phyloP scores from a whole-genome alignment of 2,113 vertebrate species.

The Xyliphius kryptos region DNA sequence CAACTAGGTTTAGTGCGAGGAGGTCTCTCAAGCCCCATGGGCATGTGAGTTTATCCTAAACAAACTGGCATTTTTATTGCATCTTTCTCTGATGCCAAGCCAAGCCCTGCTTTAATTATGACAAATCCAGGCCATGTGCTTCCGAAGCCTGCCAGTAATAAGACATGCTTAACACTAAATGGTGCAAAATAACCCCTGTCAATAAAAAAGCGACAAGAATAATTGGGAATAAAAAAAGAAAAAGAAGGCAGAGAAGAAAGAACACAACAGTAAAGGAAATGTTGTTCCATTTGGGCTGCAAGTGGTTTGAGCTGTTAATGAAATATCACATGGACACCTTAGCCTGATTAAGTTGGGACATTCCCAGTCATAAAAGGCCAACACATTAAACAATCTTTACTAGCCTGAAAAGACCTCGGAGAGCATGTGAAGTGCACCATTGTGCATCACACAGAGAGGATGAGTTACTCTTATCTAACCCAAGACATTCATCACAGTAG shows the following conservation, averaged over 20 bases:
- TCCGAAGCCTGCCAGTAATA: conserved; percentile 53
- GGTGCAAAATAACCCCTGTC: conserved; percentile 48
- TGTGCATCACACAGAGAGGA: conserved; percentile 37
- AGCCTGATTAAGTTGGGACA: conserved; percentile 16
- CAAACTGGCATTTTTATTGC: conserved; percentile 60
- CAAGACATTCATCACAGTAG: conserved; percentile 63
- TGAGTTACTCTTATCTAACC: conserved; percentile 52
- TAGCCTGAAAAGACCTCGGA: conserved; percentile 40
- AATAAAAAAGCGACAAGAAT: conserved; percentile 41
- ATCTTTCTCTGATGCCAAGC: conserved; percentile 52
- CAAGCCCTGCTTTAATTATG: conserved; percentile 64
- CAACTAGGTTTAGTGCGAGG: conserved; percentile 61
- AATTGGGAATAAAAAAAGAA: neutral
- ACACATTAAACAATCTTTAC: conserved; percentile 23
- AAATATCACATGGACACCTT: conserved; percentile 10
- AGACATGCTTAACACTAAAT: conserved; percentile 47
- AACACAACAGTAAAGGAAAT: neutral
- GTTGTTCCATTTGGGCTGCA: neutral
- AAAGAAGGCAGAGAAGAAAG: neutral
- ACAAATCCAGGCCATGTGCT: conserved; percentile 63
- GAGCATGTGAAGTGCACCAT: conserved; percentile 46
- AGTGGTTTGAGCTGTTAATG: conserved; percentile 7
- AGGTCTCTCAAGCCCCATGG: conserved; percentile 49
- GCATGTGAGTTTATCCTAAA: conserved; percentile 61
- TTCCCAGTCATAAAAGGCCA: conserved; percentile 23